These are phyloP conservation scores for Phylloscopus trochiloides DNA, from an alignment of 2,113 vertebrate species.

Conservation along the genomic window DNA sequence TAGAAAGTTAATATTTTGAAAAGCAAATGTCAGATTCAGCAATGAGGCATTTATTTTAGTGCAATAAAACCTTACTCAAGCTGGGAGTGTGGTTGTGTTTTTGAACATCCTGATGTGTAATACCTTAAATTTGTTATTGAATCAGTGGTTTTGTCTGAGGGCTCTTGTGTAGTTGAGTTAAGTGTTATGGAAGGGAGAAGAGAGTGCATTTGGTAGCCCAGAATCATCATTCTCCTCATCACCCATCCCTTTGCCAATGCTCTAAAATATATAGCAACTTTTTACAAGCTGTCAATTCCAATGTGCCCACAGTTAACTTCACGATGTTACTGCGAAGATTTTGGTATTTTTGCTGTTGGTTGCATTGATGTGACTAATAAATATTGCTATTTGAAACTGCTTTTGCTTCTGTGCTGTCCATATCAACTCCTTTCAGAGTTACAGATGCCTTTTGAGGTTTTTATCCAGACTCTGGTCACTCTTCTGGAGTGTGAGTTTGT, in stretches of 20 bases:
- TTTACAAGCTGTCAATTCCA: background rate
- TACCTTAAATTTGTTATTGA: background rate
- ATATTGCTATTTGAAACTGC: background rate
- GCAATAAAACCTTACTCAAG: background rate
- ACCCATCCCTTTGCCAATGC: background rate
- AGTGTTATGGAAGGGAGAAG: background rate
- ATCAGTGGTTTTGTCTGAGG: background rate
- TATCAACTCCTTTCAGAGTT: background rate
- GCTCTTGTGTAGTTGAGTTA: background rate
- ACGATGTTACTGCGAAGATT: background rate
- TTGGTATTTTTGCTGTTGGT: background rate
- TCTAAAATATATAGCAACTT: background rate
- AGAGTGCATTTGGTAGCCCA: background rate
- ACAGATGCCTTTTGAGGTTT: background rate
- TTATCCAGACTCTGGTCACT: background rate
- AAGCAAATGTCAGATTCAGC: background rate
- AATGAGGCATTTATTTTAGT: background rate
- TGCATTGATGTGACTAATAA: background rate
- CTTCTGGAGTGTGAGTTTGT: background rate
- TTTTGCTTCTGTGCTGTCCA: background rate
- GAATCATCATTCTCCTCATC: background rate
- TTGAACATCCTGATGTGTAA: background rate
- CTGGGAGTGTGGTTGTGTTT: background rate
- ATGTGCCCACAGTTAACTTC: background rate
- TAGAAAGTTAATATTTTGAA: background rate